These are phyloP conservation scores for Piaya cayana DNA, from an alignment of 2,113 vertebrate species.

Conservation along the genomic window DNA sequence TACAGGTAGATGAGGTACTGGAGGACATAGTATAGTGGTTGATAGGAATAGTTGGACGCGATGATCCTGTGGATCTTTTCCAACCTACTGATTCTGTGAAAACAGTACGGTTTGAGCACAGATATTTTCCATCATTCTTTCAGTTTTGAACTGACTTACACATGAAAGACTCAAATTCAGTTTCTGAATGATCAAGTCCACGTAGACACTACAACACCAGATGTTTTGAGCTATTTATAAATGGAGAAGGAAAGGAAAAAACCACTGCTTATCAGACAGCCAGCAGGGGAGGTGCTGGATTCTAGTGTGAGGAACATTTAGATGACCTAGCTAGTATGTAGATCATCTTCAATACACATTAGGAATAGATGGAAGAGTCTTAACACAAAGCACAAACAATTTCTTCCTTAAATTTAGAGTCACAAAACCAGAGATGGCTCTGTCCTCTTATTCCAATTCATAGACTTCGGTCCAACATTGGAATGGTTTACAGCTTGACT, in stretches of 20 bases:
- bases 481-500: background rate
- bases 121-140: background rate
- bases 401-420: background rate
- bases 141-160: background rate
- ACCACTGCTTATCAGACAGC: rapidly evolving
- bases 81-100: no score
- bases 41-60: no score
- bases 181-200: background rate
- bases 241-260: background rate
- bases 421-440: background rate
- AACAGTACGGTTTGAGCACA: background rate
- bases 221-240: background rate
- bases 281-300: background rate
- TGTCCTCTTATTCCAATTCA: background rate
- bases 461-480: background rate
- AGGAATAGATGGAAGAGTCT: background rate
- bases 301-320: background rate
- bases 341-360: background rate
- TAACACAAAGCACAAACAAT: background rate
- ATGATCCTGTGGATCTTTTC: no score
- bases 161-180: background rate
- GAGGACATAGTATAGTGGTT: no score
- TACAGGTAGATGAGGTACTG: no score
- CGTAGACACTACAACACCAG: background rate
- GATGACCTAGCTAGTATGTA: background rate